Percentiles rank a stretch among this genome's conserved stretches.
Conservation (phyloP, 2,888 invertebrate species). For the Epirrhoe tristata region DNA sequence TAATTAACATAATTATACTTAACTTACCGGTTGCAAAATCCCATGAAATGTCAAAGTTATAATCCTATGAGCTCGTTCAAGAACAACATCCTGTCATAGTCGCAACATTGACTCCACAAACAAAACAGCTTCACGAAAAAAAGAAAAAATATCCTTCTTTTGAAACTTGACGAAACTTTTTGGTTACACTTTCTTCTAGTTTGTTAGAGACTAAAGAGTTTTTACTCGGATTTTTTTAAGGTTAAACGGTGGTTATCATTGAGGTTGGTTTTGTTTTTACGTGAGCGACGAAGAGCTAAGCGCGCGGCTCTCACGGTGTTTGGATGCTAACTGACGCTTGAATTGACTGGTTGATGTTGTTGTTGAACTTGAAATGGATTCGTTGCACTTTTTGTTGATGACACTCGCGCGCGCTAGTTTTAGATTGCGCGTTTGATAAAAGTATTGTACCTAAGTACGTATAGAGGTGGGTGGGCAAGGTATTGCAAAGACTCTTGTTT, state of each 20-base stretch:
- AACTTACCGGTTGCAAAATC: constrained; percentile 74
- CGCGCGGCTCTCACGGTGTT: constrained; percentile 12
- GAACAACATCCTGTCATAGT: constrained; percentile 76
- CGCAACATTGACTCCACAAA: constrained; percentile 70
- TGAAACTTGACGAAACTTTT: constrained; percentile 46
- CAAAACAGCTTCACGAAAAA: constrained; percentile 73
- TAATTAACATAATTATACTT: not conserved
- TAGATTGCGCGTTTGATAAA: constrained; percentile 26
- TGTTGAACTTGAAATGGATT: constrained; percentile 38
- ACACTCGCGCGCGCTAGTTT: constrained; percentile 22
- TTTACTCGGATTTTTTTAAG: not conserved
- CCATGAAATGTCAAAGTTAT: constrained; percentile 73
- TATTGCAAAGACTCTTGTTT: too few relatives aligned
- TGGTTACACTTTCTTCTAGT: constrained; percentile 4
- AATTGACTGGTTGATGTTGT: constrained; percentile 15
- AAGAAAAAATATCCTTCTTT: constrained; percentile 25
- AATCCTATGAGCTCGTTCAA: constrained; percentile 62
- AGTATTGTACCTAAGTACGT: too few relatives aligned
- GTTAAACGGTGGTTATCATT: constrained; percentile 12
- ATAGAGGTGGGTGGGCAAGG: not conserved
- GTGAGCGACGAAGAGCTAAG: not conserved
- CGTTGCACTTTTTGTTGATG: constrained; percentile 43
- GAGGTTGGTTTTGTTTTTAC: constrained; percentile 7
- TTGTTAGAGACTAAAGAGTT: not conserved
- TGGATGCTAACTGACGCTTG: constrained; percentile 20